A percentile compares a stretch with the other conserved stretches of the same genome.
Evolutionary conservation across 1,140 invertebrate species (phyloP).

Genomic region (Centruroides sculpturatus): DNA sequence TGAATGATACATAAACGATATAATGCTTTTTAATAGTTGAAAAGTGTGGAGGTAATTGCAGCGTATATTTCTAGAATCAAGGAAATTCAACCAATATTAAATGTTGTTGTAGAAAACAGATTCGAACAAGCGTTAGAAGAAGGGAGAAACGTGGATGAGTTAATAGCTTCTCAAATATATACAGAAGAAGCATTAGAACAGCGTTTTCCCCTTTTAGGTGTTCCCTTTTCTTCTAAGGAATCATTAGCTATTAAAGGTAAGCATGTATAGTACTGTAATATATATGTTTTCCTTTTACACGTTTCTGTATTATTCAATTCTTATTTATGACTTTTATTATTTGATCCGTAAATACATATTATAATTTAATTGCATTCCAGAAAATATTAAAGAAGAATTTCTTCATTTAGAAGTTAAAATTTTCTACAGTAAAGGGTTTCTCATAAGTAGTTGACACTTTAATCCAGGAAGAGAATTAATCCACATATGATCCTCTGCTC

Average conservation of each 20-base stretch:
- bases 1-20: background rate
- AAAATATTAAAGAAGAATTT: no score
- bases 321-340: no score
- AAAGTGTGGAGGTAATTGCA: constrained; percentile 21
- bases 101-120: constrained; percentile 23
- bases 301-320: no score
- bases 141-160: constrained; percentile 23
- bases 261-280: background rate
- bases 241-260: constrained; percentile 19
- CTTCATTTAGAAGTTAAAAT: no score
- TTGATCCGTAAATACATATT: no score
- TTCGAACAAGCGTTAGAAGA: constrained; percentile 23
- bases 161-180: constrained; percentile 16
- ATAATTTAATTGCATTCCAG: no score
- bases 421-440: no score
- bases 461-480: no score
- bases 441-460: no score
- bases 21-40: constrained; percentile 7
- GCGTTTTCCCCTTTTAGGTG: constrained; percentile 19
- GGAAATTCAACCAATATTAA: constrained; percentile 24
- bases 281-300: no score
- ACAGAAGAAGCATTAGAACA: constrained; percentile 14
- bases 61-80: constrained; percentile 23
- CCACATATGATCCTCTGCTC: no score
- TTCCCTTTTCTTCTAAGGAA: constrained; percentile 22